Evolutionary conservation across 2,888 invertebrate genomes (phyloP).

Genomic region (Monochamus alternatus): DNA sequence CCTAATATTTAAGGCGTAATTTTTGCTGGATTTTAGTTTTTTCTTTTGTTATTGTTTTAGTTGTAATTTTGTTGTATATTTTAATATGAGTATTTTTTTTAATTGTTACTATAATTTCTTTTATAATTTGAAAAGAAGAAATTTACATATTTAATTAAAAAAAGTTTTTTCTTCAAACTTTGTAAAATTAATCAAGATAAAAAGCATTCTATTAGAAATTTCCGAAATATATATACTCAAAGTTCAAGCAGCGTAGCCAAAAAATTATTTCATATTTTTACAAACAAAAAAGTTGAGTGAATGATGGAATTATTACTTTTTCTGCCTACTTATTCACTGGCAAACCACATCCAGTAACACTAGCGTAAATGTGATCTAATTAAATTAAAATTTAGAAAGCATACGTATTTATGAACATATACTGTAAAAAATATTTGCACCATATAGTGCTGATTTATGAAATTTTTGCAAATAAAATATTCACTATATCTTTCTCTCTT

Average conservation of each 20-base stretch:
- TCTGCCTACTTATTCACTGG: neutral
- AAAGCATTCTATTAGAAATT: too few relatives aligned
- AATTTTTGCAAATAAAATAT: neutral
- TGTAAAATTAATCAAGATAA: too few relatives aligned
- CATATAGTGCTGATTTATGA: neutral
- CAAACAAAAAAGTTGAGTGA: neutral
- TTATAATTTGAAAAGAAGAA: too few relatives aligned
- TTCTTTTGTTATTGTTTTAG: conserved; percentile 13
- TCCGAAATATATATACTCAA: neutral
- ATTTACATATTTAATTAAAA: too few relatives aligned
- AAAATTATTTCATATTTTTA: conserved; percentile 2
- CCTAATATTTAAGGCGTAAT: conserved; percentile 54
- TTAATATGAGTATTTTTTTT: conserved; percentile 12
- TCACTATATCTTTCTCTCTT: neutral
- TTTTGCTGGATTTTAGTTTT: conserved; percentile 20
- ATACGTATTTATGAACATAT: conserved; percentile 29
- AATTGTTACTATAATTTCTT: neutral
- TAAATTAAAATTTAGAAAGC: conserved; percentile 3
- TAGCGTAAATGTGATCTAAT: conserved; percentile 27
- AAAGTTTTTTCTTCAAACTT: too few relatives aligned
- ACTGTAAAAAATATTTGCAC: conserved; percentile 10
- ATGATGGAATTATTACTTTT: neutral
- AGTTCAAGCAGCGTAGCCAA: neutral
- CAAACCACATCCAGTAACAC: conserved; percentile 10
- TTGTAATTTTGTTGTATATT: neutral